phyloP scores from a whole-genome alignment of 2,888 invertebrate genomes.

The Drosophila planitibia region DNA sequence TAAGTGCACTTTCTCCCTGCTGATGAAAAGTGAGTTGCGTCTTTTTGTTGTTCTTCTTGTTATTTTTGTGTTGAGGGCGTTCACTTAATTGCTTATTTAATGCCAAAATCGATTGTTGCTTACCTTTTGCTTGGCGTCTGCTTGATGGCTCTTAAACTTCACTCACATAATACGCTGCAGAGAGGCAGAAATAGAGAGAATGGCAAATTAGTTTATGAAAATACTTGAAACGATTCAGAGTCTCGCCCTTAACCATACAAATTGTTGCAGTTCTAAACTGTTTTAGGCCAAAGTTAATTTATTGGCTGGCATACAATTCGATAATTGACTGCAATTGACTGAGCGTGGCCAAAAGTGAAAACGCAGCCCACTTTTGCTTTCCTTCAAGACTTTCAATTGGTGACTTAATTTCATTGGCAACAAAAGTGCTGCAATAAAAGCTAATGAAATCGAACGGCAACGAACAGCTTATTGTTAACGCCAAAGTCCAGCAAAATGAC shows the following conservation, averaged over 20 bases:
- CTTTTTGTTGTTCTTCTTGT: constrained; percentile 13
- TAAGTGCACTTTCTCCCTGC: constrained; percentile 70
- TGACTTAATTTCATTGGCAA: constrained; percentile 77
- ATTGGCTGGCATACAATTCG: constrained; percentile 55
- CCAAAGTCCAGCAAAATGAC: constrained; percentile 47
- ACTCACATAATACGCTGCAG: constrained; percentile 64
- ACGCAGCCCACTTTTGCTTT: constrained; percentile 71
- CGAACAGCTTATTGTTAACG: constrained; percentile 60
- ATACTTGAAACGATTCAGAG: constrained; percentile 43
- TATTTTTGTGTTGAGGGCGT: constrained; percentile 25
- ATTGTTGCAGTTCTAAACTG: constrained; percentile 41
- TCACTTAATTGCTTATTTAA: constrained; percentile 62
- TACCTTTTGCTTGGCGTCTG: constrained; percentile 60
- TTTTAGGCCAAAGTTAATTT: constrained; percentile 59
- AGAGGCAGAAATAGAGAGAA: constrained; percentile 26
- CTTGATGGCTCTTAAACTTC: constrained; percentile 54
- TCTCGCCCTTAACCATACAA: constrained; percentile 6
- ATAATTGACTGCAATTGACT: constrained; percentile 58
- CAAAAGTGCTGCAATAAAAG: constrained; percentile 73
- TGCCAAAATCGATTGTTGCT: constrained; percentile 61
- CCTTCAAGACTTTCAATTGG: constrained; percentile 74
- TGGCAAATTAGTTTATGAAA: constrained; percentile 59
- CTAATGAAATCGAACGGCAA: constrained; percentile 79
- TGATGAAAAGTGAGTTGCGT: constrained; percentile 62
- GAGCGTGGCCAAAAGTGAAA: constrained; percentile 67